phyloP scores from a whole-genome alignment of 64 coral and sea anemone species.

The Hydrozoanthus tunicans region DNA sequence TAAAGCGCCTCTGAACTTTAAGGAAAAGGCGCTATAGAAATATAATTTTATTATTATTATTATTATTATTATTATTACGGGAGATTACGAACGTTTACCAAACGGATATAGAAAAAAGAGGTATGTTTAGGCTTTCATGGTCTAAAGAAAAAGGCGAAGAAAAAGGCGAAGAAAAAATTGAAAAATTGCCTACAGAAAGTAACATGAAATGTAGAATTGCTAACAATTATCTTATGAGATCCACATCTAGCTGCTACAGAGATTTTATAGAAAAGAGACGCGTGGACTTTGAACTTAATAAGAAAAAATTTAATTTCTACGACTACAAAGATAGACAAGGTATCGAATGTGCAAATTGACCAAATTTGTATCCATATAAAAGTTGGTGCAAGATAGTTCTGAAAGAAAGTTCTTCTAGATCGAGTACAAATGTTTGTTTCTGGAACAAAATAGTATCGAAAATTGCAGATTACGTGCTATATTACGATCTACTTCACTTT shows the following conservation, averaged over 20 bases:
- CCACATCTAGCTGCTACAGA: not conserved
- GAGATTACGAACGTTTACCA: not conserved
- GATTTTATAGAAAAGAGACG: not conserved
- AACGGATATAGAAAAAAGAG: not conserved
- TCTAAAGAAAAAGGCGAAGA: not conserved
- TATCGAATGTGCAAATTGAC: not conserved
- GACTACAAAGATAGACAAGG: not conserved
- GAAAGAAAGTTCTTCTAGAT: not conserved
- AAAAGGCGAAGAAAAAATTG: not conserved
- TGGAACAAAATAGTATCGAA: not conserved
- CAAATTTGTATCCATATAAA: not conserved
- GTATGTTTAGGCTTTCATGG: not conserved
- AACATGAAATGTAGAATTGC: not conserved
- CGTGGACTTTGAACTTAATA: not conserved
- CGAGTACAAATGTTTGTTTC: not conserved
- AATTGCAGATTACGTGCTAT: not conserved
- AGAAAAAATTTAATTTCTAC: not conserved
- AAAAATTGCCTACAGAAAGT: not conserved
- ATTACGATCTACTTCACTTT: constrained; percentile 39
- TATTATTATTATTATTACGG: too few species aligned
- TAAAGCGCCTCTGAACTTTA: too few species aligned
- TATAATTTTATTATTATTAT: too few species aligned
- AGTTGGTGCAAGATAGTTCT: not conserved
- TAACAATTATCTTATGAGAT: not conserved
- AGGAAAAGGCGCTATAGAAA: too few species aligned